Conservation (phyloP, 1,140 invertebrate species). For the Tribolium castaneum region DNA sequence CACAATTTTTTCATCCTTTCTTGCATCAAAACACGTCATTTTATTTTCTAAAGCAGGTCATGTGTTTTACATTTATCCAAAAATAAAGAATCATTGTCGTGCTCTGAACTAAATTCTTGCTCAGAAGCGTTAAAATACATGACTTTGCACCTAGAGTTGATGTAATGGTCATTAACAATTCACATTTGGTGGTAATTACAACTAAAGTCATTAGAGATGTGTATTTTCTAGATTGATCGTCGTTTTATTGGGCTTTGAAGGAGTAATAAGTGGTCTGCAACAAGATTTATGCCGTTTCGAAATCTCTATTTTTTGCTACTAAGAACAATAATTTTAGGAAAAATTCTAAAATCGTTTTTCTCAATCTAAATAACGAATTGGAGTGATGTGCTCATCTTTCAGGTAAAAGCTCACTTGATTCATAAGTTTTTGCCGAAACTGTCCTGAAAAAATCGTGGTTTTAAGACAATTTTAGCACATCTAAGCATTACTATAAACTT, state of each 20-base stretch:
- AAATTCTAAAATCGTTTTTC: too few species aligned
- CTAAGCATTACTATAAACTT: too few species aligned
- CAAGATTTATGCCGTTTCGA: not conserved
- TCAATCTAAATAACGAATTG: too few species aligned
- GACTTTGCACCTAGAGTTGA: slow-evolving; percentile 30
- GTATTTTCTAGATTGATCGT: too few species aligned
- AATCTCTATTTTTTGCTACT: not conserved
- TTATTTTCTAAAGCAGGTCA: slow-evolving; percentile 9
- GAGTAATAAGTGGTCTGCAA: too few species aligned
- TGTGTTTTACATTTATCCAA: not conserved
- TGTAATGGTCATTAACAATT: not conserved
- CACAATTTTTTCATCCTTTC: not conserved
- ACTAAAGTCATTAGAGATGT: not conserved
- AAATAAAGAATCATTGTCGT: not conserved
- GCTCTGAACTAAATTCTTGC: not conserved
- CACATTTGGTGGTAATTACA: not conserved
- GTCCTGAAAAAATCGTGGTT: too few species aligned
- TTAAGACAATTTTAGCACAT: too few species aligned
- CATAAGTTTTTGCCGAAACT: too few species aligned
- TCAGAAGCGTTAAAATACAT: slow-evolving; percentile 23
- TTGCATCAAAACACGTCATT: slow-evolving; percentile 22
- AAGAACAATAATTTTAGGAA: too few species aligned
- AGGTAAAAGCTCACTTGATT: too few species aligned
- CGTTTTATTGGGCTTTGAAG: too few species aligned
- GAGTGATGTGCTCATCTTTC: too few species aligned